Base-by-base conservation (phyloP, 2,888 invertebrate species). In the Oscheius myriophilus region DNA sequence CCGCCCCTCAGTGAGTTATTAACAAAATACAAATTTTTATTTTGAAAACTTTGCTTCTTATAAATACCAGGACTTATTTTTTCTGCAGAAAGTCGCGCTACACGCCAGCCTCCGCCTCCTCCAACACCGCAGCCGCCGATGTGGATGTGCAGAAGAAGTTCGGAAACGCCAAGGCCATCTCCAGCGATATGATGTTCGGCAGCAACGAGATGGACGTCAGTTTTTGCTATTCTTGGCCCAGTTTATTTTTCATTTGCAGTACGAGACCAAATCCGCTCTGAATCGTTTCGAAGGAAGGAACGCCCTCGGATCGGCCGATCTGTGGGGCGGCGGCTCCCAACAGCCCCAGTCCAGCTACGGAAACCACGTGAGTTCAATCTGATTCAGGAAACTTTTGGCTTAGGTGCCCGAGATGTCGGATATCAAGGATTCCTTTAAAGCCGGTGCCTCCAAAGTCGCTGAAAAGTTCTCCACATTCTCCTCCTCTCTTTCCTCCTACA, bases 381-480 rank as follows among this genome's bases (percentile, higher is more conserved):
- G 1, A 14, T 33, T 46, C 41, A 58, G 66, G 21, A 33, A 49
- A 49, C 25, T 14, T 6, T 42, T 3, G 21, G 14, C 39, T 41
- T 41, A 78, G 75, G 75, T 81, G 52, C 90, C 91, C 0, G 96
- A 98, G 88, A 90, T 98, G 72, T 93, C 96, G 79, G 97, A 97
- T 86, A 94, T 98, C 46, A 94, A 93, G 87, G 98, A 98, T 89
- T 95, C 95, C 77, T 95, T 98, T 43, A 92, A 93, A 83, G 93
- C 94, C 86, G 96, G 98, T 71, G 96, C 98, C 67, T 94, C 94
- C 78, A 94, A 93, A 89, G 96, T 98, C 74, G 97, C 97, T 61
- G 96, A 95, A n/a, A 93, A 93, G 85, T 89, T 99, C 73, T 96
- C 96, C 83, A 93, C 92, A 78, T 89, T 98, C 3, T 75, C 81